Evolutionary conservation across 1,140 invertebrate genomes (phyloP).

Genomic region (Drosophila littoralis): DNA sequence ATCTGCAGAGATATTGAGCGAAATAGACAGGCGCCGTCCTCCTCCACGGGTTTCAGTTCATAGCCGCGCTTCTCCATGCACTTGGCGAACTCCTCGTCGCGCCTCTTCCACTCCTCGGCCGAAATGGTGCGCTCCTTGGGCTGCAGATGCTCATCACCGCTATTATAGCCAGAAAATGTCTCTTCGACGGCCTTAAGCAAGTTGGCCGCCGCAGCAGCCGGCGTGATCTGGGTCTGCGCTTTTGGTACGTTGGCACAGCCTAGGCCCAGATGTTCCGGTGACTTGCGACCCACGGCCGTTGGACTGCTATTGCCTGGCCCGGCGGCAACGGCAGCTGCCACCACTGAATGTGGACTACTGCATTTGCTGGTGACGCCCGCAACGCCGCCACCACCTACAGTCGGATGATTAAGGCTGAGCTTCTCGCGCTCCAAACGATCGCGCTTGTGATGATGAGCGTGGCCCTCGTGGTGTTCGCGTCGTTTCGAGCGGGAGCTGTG

Average conservation of each 20-base stretch:
- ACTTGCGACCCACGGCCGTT: constrained; percentile 52
- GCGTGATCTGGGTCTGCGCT: constrained; percentile 39
- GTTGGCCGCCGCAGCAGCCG: constrained; percentile 53
- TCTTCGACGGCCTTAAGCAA: constrained; percentile 78
- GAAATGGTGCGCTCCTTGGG: constrained; percentile 86
- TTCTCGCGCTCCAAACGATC: constrained; percentile 72
- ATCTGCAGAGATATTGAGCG: constrained; percentile 96
- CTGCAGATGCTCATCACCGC: constrained; percentile 90
- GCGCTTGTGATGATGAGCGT: constrained; percentile 72
- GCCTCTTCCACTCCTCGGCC: constrained; percentile 87
- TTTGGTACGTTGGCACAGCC: constrained; percentile 36
- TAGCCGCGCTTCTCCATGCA: constrained; percentile 90
- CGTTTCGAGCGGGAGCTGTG: constrained; percentile 75
- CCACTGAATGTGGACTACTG: constrained; percentile 56
- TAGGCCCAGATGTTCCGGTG: constrained; percentile 58
- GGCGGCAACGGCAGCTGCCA: constrained; percentile 12
- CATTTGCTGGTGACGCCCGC: constrained; percentile 53
- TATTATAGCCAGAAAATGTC: constrained; percentile 88
- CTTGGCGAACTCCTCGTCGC: constrained; percentile 89
- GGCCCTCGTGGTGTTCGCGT: constrained; percentile 69
- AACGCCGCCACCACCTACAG: constrained; percentile 39
- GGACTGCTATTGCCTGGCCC: constrained; percentile 48
- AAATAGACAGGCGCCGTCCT: constrained; percentile 97
- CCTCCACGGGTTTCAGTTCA: constrained; percentile 94
- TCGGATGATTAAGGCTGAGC: constrained; percentile 54